These are phyloP conservation scores for Diabrotica balteata DNA, from an alignment of 2,888 invertebrate species.

Conservation along the genomic window DNA sequence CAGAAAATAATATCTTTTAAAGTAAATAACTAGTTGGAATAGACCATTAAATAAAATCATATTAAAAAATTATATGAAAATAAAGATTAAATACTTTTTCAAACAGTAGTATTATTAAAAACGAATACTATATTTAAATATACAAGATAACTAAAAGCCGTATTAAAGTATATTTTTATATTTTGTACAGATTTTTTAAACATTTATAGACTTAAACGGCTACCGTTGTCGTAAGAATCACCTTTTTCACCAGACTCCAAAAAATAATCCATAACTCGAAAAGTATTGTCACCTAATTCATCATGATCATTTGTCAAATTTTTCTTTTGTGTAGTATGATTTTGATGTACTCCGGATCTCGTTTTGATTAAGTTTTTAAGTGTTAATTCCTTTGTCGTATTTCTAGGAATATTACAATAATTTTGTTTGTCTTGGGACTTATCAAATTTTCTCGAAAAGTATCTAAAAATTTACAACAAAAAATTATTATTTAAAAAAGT, in stretches of 20 bases:
- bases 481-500: too few relatives aligned
- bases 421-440: slow-evolving; percentile 18
- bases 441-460: slow-evolving; percentile 15
- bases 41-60: too few relatives aligned
- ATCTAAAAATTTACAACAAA: slow-evolving; percentile 17
- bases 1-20: too few relatives aligned
- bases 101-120: too few relatives aligned
- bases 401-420: slow-evolving; percentile 7
- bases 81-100: too few relatives aligned
- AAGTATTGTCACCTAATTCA: slow-evolving; percentile 5
- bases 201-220: neutral
- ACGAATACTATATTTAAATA: too few relatives aligned
- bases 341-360: neutral
- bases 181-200: neutral
- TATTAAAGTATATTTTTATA: too few relatives aligned
- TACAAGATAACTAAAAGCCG: too few relatives aligned
- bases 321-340: neutral
- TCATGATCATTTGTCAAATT: neutral
- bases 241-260: slow-evolving; percentile 1
- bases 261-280: slow-evolving; percentile 3
- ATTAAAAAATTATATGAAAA: too few relatives aligned
- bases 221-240: neutral
- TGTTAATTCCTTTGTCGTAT: neutral
- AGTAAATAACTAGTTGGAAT: too few relatives aligned
- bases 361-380: neutral